Evolutionary conservation across 2,888 invertebrate genomes (phyloP).

Genomic region (Hemicrepidius hirtus): DNA sequence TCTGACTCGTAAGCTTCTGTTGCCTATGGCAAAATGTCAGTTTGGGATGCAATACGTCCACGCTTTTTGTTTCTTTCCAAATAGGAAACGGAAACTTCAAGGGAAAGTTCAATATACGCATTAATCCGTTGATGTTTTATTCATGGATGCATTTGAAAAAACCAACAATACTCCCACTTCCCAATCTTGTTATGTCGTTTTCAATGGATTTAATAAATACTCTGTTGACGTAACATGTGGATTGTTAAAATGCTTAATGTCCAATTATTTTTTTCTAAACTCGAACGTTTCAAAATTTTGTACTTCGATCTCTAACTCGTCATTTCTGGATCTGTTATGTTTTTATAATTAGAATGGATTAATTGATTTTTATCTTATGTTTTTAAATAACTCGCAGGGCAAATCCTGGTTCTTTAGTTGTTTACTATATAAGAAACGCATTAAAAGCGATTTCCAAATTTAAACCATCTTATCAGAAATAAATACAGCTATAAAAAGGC

Average conservation of each 20-base stretch:
- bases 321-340: background rate
- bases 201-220: background rate
- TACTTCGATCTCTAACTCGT: background rate
- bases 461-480: constrained; percentile 42
- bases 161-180: constrained; percentile 6
- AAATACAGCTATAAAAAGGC: constrained; percentile 44
- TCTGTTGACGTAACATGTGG: background rate
- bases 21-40: too few species aligned
- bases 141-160: constrained; percentile 17
- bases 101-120: constrained; percentile 13
- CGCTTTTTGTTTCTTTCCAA: background rate
- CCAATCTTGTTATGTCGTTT: background rate
- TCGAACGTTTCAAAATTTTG: background rate
- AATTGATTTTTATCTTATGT: constrained; percentile 18
- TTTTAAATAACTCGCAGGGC: constrained; percentile 19
- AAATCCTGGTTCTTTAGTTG: constrained; percentile 16
- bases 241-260: background rate
- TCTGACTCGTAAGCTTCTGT: too few species aligned
- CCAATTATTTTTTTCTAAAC: background rate
- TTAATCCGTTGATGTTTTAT: constrained; percentile 11
- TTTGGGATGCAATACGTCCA: too few species aligned
- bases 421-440: constrained; percentile 35
- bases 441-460: constrained; percentile 39
- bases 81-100: too few species aligned
- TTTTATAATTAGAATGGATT: background rate